A percentile compares a stretch with the other conserved stretches of the same genome.
phyloP scores from a whole-genome alignment of 2,113 vertebrate genomes.

The Alosa alosa region DNA sequence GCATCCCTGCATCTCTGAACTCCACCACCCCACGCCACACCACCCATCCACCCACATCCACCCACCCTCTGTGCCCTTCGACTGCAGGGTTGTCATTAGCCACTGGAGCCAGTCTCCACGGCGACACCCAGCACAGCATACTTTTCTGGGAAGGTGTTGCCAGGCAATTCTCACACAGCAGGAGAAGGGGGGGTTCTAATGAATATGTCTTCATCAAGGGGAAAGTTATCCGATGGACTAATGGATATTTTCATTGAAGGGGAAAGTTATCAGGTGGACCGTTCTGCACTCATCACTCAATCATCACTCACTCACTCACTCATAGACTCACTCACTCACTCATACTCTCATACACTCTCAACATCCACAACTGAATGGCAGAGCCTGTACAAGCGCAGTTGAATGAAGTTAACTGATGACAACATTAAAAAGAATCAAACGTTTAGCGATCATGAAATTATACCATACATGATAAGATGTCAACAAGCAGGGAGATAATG shows the following conservation, averaged over 20 bases:
- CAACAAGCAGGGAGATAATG: no score
- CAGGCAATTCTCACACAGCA: background rate
- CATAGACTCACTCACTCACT: background rate
- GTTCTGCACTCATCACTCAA: no score
- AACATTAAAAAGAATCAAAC: no score
- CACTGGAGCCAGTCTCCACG: background rate
- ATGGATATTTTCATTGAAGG: background rate
- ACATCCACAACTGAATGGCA: no score
- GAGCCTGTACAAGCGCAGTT: no score
- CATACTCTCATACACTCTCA: no score
- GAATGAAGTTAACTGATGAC: no score
- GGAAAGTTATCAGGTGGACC: background rate
- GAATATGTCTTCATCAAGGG: conserved; percentile 23
- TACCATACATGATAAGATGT: no score
- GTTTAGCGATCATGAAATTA: no score
- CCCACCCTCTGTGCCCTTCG: background rate
- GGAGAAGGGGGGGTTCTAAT: conserved; percentile 4
- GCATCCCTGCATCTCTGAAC: background rate
- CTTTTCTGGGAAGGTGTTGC: conserved; percentile 15
- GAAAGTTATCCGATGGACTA: conserved; percentile 18
- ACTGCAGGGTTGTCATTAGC: background rate
- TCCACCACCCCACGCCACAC: no score
- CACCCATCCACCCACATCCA: no score
- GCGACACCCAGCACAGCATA: background rate
- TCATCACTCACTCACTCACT: no score